Evolutionary conservation across 1,140 invertebrate species (phyloP), one percentile per base, ranked within the genome.

Genomic region (Hycleus cichorii): DNA sequence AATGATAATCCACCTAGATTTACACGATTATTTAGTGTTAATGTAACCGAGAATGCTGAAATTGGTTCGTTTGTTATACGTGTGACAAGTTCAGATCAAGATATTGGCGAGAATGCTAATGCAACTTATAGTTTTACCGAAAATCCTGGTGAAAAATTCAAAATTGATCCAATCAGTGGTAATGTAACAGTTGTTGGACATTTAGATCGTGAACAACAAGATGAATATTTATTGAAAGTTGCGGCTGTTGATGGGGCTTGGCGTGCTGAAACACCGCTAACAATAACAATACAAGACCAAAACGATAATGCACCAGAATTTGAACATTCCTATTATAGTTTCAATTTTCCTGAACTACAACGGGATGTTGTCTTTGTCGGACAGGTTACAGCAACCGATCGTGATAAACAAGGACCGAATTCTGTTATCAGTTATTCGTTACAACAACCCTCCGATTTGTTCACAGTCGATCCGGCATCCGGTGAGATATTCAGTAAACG

Each of bases 1-100:
- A 97, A 98, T 75, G 95, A 98, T 73, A 95, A 96, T 74, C 90
- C 91, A 7, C 94, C 95, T 0, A 80, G 89, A 58, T 98, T 98
- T 71, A 95, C 93, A 0, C 77, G 93, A 47, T 74, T 96, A 0
- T 97, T 95, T 72, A 93, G 89, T 67, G 90, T 93, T 0, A 95
- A 95, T 70, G 91, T 98, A 0, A 95, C 93, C 0, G 96, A 98
- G 78, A 97, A 98, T 75, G 85, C 91, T 0, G 89, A 91, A 61
- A 83, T 95, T 43, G 94, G 92, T 3, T 88, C 91, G 1, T 95
- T 96, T 74, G 90, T 99, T 0, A 90, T 97, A 49, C 83, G 83
- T 70, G 89, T 98, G 0, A 96, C 93, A 3, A 94, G 91, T 70
- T 90, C 87, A 8, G 95, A 97, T 74, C 77, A 83, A 61, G 95